Evolutionary conservation across 2,113 vertebrate species (phyloP), one percentile per base, ranked within the genome.

Genomic region (Corynorhinus townsendii): DNA sequence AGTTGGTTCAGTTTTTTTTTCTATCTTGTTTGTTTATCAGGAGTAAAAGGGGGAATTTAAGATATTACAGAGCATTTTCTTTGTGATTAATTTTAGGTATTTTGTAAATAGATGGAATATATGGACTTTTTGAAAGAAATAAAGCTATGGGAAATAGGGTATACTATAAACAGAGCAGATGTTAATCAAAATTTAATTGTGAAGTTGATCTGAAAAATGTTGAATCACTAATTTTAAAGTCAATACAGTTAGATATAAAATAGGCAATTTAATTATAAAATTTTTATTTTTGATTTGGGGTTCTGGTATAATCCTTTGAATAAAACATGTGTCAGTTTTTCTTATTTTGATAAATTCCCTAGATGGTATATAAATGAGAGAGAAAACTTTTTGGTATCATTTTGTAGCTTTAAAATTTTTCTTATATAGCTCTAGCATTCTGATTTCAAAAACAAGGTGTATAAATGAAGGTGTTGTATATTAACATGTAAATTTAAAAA

Each of bases 401-500:
- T 87, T 91, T 95, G 17, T 45, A 95, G 59, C 7, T 19, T 97
- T 86, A 82, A 59, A 84, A 24, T 54, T 91, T 90, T 71, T 62
- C 76, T 5, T 47, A 11, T 66, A 30, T 4, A 93, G 11, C 9
- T 75, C 72, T 79, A 92, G 38, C 59, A 69, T 38, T 89, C 54
- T 45, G 15, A 93, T 90, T 96, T 96, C 11, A 75, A 93, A 91
- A 96, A 76, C 33, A 11, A 7, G 59, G 5, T 62, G 11, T 54
- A 14, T 45, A 83, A 95, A 93, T 43, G 79, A 1, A 81, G n/a
- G 80, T 90, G 69, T 43, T 7, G 64, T 43, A 93, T 82, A 83
- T 88, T 96, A 96, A 26, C 7, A 86, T 76, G 52, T 96, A 33
- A 73, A 91, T 82, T 95, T 97, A 64, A 94, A 96, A 97, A 82